Evolutionary conservation across 1,140 invertebrate species (phyloP).

Genomic region (Helicoverpa armigera): DNA sequence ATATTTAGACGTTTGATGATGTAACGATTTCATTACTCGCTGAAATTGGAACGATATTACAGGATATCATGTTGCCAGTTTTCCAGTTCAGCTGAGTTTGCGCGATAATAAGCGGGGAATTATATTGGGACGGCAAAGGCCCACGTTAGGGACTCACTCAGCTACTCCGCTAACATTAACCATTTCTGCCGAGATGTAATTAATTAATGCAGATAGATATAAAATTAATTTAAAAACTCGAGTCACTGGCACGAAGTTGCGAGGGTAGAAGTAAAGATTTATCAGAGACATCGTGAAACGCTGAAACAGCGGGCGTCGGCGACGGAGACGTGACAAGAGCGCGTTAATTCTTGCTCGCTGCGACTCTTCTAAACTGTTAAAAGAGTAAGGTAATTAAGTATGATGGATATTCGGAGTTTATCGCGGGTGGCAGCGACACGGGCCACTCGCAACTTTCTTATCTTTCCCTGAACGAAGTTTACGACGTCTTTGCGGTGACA

Average conservation of each 20-base stretch:
- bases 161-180: slow-evolving; percentile 22
- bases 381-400: slow-evolving; percentile 77
- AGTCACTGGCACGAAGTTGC: slow-evolving; percentile 50
- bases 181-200: slow-evolving; percentile 40
- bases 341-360: slow-evolving; percentile 67
- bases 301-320: slow-evolving; percentile 58
- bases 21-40: slow-evolving; percentile 16
- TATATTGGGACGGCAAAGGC: slow-evolving; percentile 12
- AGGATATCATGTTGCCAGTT: background rate
- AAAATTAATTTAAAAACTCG: slow-evolving; percentile 51
- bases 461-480: slow-evolving; percentile 59
- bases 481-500: slow-evolving; percentile 44
- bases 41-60: background rate
- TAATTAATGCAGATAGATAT: slow-evolving; percentile 50
- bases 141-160: slow-evolving; percentile 2
- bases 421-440: slow-evolving; percentile 66
- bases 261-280: slow-evolving; percentile 55
- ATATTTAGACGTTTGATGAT: slow-evolving; percentile 29
- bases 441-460: slow-evolving; percentile 70
- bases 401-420: slow-evolving; percentile 81
- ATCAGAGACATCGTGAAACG: slow-evolving; percentile 59
- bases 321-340: slow-evolving; percentile 61
- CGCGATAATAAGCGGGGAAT: background rate
- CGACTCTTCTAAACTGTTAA: slow-evolving; percentile 72
- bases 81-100: background rate